Base-by-base conservation (phyloP, 2,888 invertebrate species). In the Eupithecia inturbata region DNA sequence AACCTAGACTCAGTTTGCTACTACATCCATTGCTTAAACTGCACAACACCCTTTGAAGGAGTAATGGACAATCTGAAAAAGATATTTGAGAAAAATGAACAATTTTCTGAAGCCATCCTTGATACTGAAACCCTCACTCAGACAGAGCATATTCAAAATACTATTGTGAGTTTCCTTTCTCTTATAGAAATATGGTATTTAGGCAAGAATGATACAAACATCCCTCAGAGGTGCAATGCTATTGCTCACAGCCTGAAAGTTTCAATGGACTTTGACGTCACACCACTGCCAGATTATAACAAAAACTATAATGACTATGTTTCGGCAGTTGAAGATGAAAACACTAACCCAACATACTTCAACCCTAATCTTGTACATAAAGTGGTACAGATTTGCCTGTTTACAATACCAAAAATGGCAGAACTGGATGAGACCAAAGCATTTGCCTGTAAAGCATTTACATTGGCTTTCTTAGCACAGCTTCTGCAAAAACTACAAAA, bases 1-100 rank as follows among this genome's bases (percentile, higher is more conserved):
- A 97, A 97, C 84, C 93, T 98, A 76, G 98, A 98, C 89, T 98
- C 98, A 0, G 97, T 97, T 26, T 98, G 98, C 89, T 97, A 97
- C 90, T 99, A 99, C 86, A 96, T 99, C 82, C 96, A 98, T 90
- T 98, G 99, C 88, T 94, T 96, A 77, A 95, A 95, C 77, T 97
- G 98, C 88, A 94, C 95, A 77, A 95, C 96, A 82, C 96, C 97
- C 53, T 99, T 99, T 95, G 98, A 98, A 84, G 97, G 98, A 62
- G 98, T 98, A 26, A 96, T 97, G 84, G 97, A 97, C 64, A 99
- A 99, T 91, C 93, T 99, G 67, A 96, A 95, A 71, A 96, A 97
- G 84, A 93, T 97, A 77, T 96, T 97, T 88, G 96, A 96, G 79
- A 95, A 96, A 84, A 97, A 96, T 87, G 94, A 95, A 0, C 96